Evolutionary conservation across 2,797 vertebrate species (phyloP), one percentile per base, ranked within the genome.

Genomic region (Lepilemur ruficaudatus): DNA sequence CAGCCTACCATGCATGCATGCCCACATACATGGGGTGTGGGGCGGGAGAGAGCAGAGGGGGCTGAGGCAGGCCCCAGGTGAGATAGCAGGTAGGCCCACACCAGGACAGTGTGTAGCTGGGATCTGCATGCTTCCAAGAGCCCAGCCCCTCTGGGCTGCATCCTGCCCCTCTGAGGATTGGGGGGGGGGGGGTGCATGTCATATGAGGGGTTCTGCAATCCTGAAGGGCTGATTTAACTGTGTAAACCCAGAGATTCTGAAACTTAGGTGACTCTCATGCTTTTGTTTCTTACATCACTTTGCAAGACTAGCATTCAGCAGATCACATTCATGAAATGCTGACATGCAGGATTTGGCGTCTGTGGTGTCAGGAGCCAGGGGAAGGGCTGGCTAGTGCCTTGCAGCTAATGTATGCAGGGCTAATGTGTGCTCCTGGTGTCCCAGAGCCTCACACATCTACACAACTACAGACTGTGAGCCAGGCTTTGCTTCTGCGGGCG

Each of bases 281-380:
- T 59, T 32, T 85, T 55, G 23, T 67, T 86, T 94, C 46, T 75
- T 73, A n/a, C 0, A 15, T 46, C 38, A n/a, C 88, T 78, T 91
- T 82, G 79, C 50, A 72, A 69, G 93, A 72, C 22, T 46, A 88
- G 57, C 59, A n/a, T 43, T 91, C 46, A 81, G 78, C 75, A 80
- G 63, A 15, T 61, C 28, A 52, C 32, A 73, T 30, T 55, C n/a
- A 5, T 20, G 35, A 48, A 82, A 15, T 69, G 79, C 70, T 48
- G 35, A 59, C 28, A 35, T 43, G 4, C 32, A 22, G 89, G 25
- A 17, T 81, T 63, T 96, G 86, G 52, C 15, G 25, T 87, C 41
- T 81, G 84, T 80, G 41, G 43, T 52, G 10, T 81, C 59, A 59
- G 67, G 93, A 50, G 43, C 32, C 28, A 8, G 25, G 32, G 48